phyloP scores from a whole-genome alignment of 2,888 invertebrate species.

The Tanytarsus gracilentus region DNA sequence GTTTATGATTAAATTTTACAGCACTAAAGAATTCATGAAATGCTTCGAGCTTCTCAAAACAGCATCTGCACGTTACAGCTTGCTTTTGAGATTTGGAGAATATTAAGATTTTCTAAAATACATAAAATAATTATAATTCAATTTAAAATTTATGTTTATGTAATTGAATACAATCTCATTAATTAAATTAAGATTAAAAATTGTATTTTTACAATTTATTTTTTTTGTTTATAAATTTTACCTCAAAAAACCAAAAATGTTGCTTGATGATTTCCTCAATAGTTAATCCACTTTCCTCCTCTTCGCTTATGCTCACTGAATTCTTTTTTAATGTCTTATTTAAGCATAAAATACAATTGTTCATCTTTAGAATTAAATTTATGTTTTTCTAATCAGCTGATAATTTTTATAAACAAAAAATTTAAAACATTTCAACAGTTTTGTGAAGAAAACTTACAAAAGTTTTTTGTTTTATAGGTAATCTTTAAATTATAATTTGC shows the following conservation, averaged over 20 bases:
- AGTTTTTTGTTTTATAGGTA: no score
- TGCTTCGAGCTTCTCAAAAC: not conserved
- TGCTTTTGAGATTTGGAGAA: not conserved
- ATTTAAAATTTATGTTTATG: not conserved
- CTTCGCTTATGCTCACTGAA: not conserved
- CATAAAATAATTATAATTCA: not conserved
- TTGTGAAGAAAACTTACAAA: no score
- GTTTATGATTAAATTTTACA: not conserved
- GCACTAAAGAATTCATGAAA: constrained; percentile 5
- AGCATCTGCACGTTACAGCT: not conserved
- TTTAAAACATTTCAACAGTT: no score
- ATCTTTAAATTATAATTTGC: no score
- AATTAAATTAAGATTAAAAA: no score
- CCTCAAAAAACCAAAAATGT: not conserved
- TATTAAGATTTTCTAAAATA: not conserved
- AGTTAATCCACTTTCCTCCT: not conserved
- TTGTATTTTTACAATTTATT: no score
- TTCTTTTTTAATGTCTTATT: constrained; percentile 2
- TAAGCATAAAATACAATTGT: not conserved
- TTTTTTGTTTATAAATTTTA: no score
- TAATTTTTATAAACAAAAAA: not conserved
- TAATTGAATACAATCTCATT: no score
- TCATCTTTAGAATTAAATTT: not conserved
- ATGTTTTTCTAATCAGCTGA: not conserved
- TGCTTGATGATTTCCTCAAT: not conserved